These are phyloP conservation scores for Deroplatys truncata DNA, from an alignment of 2,888 invertebrate species.

Conservation along the genomic window DNA sequence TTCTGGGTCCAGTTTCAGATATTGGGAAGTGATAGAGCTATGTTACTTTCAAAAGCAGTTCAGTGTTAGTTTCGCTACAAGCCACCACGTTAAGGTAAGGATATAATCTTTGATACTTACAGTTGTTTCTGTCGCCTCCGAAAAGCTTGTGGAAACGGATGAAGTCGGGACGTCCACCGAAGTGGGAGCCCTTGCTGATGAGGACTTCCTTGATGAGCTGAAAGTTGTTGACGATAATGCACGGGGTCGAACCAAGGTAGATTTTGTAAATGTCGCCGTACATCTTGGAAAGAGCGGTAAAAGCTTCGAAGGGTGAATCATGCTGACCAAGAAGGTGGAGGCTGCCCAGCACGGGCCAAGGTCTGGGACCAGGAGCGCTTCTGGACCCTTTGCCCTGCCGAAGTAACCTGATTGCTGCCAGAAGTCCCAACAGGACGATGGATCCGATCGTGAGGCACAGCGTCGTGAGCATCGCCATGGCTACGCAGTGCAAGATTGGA, in stretches of 20 bases:
- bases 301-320: slow-evolving; percentile 65
- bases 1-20: neutral
- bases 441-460: neutral
- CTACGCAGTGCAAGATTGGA: neutral
- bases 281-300: slow-evolving; percentile 61
- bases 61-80: neutral
- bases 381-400: neutral
- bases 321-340: slow-evolving; percentile 61
- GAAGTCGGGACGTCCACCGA: slow-evolving; percentile 80
- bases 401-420: neutral
- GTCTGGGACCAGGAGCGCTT: slow-evolving; percentile 61
- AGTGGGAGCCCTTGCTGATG: slow-evolving; percentile 74
- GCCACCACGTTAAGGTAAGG: neutral
- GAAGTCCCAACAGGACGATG: neutral
- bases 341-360: slow-evolving; percentile 67
- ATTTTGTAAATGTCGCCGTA: slow-evolving; percentile 72
- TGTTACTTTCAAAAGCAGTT: neutral
- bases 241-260: slow-evolving; percentile 62
- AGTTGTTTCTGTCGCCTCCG: slow-evolving; percentile 80
- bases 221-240: slow-evolving; percentile 71
- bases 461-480: neutral
- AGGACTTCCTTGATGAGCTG: slow-evolving; percentile 69
- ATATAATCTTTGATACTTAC: slow-evolving; percentile 57
- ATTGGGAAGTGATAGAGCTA: neutral
- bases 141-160: slow-evolving; percentile 75